phyloP scores from a whole-genome alignment of 2,797 vertebrate genomes.

The Esox lucius region DNA sequence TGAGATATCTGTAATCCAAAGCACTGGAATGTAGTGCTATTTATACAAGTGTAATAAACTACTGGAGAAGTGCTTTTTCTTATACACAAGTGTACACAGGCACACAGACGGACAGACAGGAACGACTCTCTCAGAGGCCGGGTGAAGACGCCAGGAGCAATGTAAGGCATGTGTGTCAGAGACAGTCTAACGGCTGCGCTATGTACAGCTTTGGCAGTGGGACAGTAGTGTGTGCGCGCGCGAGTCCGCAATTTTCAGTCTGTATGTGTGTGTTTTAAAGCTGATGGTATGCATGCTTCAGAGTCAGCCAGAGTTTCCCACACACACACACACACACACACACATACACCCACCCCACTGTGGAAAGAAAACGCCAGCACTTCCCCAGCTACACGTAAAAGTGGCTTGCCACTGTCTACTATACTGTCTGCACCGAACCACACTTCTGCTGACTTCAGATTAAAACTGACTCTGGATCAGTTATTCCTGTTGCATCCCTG shows the following conservation, averaged over 20 bases:
- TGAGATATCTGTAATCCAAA: conserved; percentile 23
- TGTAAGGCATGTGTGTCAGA: conserved; percentile 65
- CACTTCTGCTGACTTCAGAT: conserved; percentile 41
- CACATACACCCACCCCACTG: conserved; percentile 24
- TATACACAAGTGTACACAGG: conserved; percentile 1
- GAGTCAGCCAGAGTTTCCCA: conserved; percentile 63
- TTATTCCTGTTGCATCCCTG: not conserved
- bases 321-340: conserved; percentile 24
- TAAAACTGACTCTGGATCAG: not conserved
- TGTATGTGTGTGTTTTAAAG: conserved; percentile 21
- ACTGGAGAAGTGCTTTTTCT: conserved; percentile 9
- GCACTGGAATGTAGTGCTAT: conserved; percentile 14
- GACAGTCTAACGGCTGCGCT: conserved; percentile 36
- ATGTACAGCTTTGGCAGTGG: conserved; percentile 36
- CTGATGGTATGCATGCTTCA: conserved; percentile 39
- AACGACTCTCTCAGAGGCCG: conserved; percentile 11
- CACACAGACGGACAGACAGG: conserved; percentile 19
- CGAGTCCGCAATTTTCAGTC: conserved; percentile 20
- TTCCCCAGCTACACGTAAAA: conserved; percentile 54
- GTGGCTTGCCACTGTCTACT: conserved; percentile 59
- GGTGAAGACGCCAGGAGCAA: conserved; percentile 61
- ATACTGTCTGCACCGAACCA: conserved; percentile 55
- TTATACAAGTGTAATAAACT: conserved; percentile 39
- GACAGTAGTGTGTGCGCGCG: conserved; percentile 20
- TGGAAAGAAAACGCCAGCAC: conserved; percentile 47